phyloP scores from a whole-genome alignment of 1,140 invertebrate species.

The Leptinotarsa defecta region DNA sequence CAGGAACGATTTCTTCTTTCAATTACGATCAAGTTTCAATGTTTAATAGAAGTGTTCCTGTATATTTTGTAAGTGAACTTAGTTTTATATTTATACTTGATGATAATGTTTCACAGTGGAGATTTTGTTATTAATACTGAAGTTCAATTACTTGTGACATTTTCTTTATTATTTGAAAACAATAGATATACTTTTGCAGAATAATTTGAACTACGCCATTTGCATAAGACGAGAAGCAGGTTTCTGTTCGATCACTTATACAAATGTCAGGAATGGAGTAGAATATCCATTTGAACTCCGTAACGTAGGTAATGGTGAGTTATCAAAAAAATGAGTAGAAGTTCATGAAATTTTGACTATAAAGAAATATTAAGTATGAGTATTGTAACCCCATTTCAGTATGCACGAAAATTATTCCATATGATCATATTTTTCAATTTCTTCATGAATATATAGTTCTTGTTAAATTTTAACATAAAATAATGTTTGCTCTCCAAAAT shows the following conservation, averaged over 20 bases:
- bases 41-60: slow-evolving; percentile 60
- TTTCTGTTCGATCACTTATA: slow-evolving; percentile 70
- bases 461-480: too few species aligned
- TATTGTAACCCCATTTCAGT: too few species aligned
- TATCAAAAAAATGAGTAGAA: too few species aligned
- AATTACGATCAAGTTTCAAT: slow-evolving; percentile 68
- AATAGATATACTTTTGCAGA: slow-evolving; percentile 60
- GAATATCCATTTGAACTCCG: slow-evolving; percentile 65
- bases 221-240: slow-evolving; percentile 68
- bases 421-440: too few species aligned
- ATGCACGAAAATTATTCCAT: too few species aligned
- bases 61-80: slow-evolving; percentile 61
- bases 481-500: too few species aligned
- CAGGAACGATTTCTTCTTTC: slow-evolving; percentile 70
- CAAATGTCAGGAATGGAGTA: slow-evolving; percentile 54
- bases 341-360: too few species aligned
- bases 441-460: too few species aligned
- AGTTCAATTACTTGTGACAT: neutral
- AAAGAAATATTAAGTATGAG: too few species aligned
- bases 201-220: slow-evolving; percentile 79
- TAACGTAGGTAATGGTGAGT: slow-evolving; percentile 65
- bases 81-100: neutral
- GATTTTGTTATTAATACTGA: too few species aligned
- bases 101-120: neutral
- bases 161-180: neutral